These are phyloP conservation scores for Drosophila sucinea DNA, from an alignment of 1,140 invertebrate genomes.

Conservation along the genomic window DNA sequence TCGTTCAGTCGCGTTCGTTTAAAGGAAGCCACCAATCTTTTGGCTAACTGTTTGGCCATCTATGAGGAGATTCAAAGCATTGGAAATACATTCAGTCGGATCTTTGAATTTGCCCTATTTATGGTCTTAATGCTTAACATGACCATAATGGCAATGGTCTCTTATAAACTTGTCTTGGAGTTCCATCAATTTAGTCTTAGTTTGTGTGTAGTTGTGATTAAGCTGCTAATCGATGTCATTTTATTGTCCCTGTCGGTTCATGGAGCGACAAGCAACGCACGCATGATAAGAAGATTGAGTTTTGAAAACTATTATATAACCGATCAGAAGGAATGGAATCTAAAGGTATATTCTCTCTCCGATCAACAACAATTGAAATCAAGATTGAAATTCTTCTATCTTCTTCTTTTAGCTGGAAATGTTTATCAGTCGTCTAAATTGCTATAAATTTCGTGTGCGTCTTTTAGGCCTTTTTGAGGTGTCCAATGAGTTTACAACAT, in stretches of 20 bases:
- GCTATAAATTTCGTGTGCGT: conserved; percentile 42
- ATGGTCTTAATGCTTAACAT: conserved; percentile 26
- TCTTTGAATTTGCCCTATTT: conserved; percentile 37
- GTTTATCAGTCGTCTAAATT: conserved; percentile 45
- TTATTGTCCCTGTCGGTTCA: conserved; percentile 44
- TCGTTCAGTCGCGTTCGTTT: background rate
- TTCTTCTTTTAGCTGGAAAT: conserved; percentile 42
- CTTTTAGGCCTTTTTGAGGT: conserved; percentile 55
- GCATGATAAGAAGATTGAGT: conserved; percentile 32
- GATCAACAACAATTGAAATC: background rate
- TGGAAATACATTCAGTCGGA: conserved; percentile 20
- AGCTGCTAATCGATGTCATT: conserved; percentile 46
- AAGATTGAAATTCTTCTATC: background rate
- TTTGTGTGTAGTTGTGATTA: background rate
- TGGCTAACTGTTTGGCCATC: conserved; percentile 51
- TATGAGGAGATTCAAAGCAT: conserved; percentile 45
- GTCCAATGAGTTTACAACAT: conserved; percentile 52
- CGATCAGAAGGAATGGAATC: conserved; percentile 40
- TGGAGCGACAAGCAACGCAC: conserved; percentile 25
- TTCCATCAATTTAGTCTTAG: accelerated
- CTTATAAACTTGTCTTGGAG: conserved; percentile 7
- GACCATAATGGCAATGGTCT: conserved; percentile 1
- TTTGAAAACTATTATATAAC: conserved; percentile 42
- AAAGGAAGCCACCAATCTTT: background rate
- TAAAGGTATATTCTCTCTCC: conserved; percentile 21